A percentile compares a stretch with the other conserved stretches of the same genome.
Conservation (phyloP, 2,888 invertebrate species). For the Portevinia maculata region DNA sequence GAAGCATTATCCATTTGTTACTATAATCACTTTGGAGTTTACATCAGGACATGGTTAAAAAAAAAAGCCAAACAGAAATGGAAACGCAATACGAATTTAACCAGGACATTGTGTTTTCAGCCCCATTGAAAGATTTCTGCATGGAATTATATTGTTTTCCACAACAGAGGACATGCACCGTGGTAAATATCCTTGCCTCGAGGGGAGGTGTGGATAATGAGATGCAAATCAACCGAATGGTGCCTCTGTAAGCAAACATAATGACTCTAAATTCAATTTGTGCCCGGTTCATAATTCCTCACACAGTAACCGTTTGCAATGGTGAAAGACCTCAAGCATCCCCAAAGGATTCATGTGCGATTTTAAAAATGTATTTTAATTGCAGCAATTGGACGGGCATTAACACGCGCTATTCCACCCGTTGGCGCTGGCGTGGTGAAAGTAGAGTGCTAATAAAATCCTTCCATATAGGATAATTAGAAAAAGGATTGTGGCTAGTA, state of each 20-base stretch:
- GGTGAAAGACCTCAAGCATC: constrained; percentile 10
- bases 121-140: constrained; percentile 71
- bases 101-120: constrained; percentile 70
- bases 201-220: not conserved
- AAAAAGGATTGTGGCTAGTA: constrained; percentile 62
- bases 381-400: constrained; percentile 70
- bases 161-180: constrained; percentile 44
- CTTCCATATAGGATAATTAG: constrained; percentile 70
- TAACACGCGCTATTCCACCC: constrained; percentile 54
- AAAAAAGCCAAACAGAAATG: constrained; percentile 21
- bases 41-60: constrained; percentile 20
- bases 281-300: constrained; percentile 56
- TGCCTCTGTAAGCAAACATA: constrained; percentile 45
- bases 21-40: constrained; percentile 70
- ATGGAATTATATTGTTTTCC: constrained; percentile 65
- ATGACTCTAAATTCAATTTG: constrained; percentile 72
- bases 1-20: constrained; percentile 69
- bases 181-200: constrained; percentile 30
- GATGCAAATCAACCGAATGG: constrained; percentile 28
- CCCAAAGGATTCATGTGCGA: constrained; percentile 52
- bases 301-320: not conserved
- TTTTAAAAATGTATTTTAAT: constrained; percentile 71
- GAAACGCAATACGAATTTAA: constrained; percentile 14
- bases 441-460: constrained; percentile 63
- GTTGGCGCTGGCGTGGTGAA: not conserved